Evolutionary conservation across 2,888 invertebrate species (phyloP).

Genomic region (Pristionchus japonicus): DNA sequence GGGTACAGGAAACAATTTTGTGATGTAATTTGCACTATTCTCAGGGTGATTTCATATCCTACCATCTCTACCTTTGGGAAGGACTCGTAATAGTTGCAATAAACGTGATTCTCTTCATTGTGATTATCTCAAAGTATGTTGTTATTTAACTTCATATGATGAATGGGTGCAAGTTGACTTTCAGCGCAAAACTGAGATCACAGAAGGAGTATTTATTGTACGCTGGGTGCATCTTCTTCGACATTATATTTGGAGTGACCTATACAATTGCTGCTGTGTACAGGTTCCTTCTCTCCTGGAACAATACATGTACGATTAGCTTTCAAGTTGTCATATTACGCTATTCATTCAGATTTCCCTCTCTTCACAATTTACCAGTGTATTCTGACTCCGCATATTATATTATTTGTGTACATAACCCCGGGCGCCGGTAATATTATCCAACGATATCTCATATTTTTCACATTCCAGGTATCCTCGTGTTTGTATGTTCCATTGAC

Average conservation of each 20-base stretch:
- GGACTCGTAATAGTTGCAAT: background rate
- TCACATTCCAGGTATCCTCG: background rate
- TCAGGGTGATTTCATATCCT: conserved; percentile 11
- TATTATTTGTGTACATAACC: conserved; percentile 44
- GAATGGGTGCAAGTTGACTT: background rate
- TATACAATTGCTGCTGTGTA: conserved; percentile 32
- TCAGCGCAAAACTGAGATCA: conserved; percentile 14
- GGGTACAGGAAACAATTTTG: too few species aligned
- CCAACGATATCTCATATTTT: background rate
- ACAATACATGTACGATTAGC: conserved; percentile 18
- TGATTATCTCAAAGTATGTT: conserved; percentile 26
- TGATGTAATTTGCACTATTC: background rate
- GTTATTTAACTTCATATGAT: background rate
- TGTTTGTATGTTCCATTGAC: conserved; percentile 25
- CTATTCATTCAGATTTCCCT: conserved; percentile 43
- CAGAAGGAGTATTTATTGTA: conserved; percentile 45
- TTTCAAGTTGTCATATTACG: too few species aligned
- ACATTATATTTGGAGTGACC: conserved; percentile 35
- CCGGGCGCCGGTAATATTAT: conserved; percentile 37
- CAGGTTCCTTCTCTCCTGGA: background rate
- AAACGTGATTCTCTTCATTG: conserved; percentile 21
- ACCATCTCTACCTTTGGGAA: conserved; percentile 32
- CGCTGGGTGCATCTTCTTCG: conserved; percentile 47
- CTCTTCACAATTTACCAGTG: conserved; percentile 19
- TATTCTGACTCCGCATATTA: conserved; percentile 8